These are phyloP conservation scores for Oceanites oceanicus DNA, from an alignment of 2,113 vertebrate genomes.

Conservation along the genomic window DNA sequence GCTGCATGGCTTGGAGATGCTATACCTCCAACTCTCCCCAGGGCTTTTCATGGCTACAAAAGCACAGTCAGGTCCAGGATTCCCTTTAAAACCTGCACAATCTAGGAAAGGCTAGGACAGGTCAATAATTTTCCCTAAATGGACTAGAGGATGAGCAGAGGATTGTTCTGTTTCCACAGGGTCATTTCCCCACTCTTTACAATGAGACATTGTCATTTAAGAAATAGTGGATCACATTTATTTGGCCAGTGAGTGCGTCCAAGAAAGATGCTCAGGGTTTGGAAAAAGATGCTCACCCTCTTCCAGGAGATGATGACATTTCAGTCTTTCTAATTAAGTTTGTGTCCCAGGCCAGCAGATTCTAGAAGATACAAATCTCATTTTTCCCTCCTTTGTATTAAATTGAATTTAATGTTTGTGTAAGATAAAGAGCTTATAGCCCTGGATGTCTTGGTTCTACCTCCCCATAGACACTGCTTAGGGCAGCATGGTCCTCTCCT, in stretches of 20 bases:
- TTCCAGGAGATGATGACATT: constrained; percentile 52
- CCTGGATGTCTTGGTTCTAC: neutral
- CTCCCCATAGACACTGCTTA: neutral
- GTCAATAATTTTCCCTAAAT: neutral
- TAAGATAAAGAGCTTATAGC: constrained; percentile 9
- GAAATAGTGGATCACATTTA: neutral
- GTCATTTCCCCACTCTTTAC: neutral
- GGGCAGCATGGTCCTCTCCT: neutral
- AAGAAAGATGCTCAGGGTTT: neutral
- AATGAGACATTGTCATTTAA: neutral
- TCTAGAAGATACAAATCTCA: constrained; percentile 34
- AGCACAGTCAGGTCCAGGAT: neutral
- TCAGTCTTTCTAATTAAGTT: constrained; percentile 49
- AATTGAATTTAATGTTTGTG: constrained; percentile 24
- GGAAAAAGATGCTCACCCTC: neutral
- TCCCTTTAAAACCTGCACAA: neutral
- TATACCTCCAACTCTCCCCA: neutral
- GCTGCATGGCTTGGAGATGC: accelerated
- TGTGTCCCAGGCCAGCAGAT: constrained; percentile 13
- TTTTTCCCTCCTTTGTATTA: neutral
- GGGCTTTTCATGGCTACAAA: neutral
- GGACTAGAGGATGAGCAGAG: neutral
- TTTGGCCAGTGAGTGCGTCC: neutral
- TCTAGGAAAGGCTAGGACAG: neutral
- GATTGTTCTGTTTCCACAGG: neutral